Percentiles rank a stretch among this genome's conserved stretches.
phyloP scores from a whole-genome alignment of 2,888 invertebrate species.

The Harpalus rubripes region DNA sequence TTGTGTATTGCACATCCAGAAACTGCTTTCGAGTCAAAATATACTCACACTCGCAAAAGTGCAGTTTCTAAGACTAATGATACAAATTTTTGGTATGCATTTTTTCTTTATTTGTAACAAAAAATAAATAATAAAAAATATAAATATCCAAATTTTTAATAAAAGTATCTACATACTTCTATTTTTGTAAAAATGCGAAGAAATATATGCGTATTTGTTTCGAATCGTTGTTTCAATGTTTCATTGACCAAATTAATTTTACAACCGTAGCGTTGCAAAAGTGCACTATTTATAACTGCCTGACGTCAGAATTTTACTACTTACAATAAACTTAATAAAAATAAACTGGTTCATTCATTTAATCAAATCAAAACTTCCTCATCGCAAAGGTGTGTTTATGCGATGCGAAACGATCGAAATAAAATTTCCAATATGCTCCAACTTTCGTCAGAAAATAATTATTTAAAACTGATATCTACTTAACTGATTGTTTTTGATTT shows the following conservation, averaged over 20 bases:
- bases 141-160: too few species aligned
- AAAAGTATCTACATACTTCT: too few species aligned
- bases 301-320: conserved; percentile 30
- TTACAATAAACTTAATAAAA: conserved; percentile 8
- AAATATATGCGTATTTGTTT: not conserved
- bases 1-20: too few species aligned
- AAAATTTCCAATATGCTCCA: conserved; percentile 23
- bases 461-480: not conserved
- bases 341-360: conserved; percentile 24
- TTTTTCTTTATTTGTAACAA: too few species aligned
- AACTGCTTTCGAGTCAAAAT: too few species aligned
- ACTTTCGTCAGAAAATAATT: not conserved
- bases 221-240: not conserved
- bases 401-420: conserved; percentile 9
- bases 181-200: too few species aligned
- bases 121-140: too few species aligned
- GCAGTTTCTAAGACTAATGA: too few species aligned
- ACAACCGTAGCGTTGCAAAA: not conserved
- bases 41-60: too few species aligned
- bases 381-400: conserved; percentile 9
- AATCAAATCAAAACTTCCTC: conserved; percentile 2
- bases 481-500: not conserved
- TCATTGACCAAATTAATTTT: not conserved
- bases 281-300: conserved; percentile 2
- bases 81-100: too few species aligned